Percentiles rank a stretch among this genome's conserved stretches.
Evolutionary conservation across 2,797 vertebrate genomes (phyloP).

Genomic region (Pseudomugil tenellus): DNA sequence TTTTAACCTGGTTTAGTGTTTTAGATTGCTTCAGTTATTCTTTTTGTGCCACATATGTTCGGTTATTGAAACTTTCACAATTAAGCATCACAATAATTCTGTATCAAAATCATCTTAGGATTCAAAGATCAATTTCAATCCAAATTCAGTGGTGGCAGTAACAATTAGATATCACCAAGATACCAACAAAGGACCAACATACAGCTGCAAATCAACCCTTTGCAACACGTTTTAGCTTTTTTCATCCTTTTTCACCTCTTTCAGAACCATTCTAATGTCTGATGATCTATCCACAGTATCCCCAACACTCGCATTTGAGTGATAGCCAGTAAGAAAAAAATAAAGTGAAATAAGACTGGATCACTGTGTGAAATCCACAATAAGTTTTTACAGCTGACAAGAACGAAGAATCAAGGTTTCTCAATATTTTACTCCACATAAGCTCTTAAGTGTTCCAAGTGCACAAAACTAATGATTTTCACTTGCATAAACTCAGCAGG

Average conservation of each 20-base stretch:
- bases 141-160: conserved; percentile 68
- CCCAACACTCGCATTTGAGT: conserved; percentile 67
- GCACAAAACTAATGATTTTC: conserved; percentile 65
- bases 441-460: conserved; percentile 48
- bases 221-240: conserved; percentile 37
- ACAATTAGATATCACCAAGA: conserved; percentile 48
- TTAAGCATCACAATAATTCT: conserved; percentile 22
- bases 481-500: conserved; percentile 81
- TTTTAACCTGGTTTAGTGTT: neutral
- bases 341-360: conserved; percentile 70
- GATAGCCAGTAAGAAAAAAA: conserved; percentile 55
- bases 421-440: conserved; percentile 48
- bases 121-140: conserved; percentile 38
- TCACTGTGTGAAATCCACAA: conserved; percentile 68
- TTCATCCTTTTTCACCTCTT: conserved; percentile 56
- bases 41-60: conserved; percentile 15
- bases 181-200: conserved; percentile 35
- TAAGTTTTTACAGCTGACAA: conserved; percentile 48
- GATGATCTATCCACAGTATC: conserved; percentile 66
- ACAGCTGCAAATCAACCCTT: conserved; percentile 50
- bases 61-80: too few relatives aligned
- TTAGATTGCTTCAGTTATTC: neutral
- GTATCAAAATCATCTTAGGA: conserved; percentile 30
- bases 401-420: conserved; percentile 58
- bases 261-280: conserved; percentile 60